Percentiles rank a stretch among this genome's conserved stretches.
Conservation (phyloP, 2,888 invertebrate genomes). For the Patella ulyssiponensis region DNA sequence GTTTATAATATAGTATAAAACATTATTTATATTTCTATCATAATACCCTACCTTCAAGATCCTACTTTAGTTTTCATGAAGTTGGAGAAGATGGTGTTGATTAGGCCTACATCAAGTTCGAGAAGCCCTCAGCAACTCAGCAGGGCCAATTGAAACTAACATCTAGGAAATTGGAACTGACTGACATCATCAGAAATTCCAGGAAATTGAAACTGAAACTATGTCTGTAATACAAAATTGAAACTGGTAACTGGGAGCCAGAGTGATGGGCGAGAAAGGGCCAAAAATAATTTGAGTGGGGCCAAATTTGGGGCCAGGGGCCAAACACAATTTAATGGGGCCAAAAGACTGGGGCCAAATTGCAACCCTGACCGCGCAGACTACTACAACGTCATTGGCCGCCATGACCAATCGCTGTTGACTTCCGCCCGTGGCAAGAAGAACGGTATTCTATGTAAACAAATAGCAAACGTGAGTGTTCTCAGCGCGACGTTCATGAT, state of each 20-base stretch:
- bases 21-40: slow-evolving; percentile 15
- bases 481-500: no score
- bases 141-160: no score
- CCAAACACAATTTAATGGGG: slow-evolving; percentile 19
- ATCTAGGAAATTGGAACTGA: no score
- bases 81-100: slow-evolving; percentile 18
- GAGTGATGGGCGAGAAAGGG: neutral
- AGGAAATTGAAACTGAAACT: slow-evolving; percentile 6
- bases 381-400: no score
- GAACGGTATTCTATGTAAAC: no score
- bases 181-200: neutral
- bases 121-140: neutral
- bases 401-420: no score
- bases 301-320: slow-evolving; percentile 17
- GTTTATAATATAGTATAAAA: slow-evolving; percentile 14
- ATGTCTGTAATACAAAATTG: slow-evolving; percentile 16
- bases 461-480: no score
- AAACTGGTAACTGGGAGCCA: slow-evolving; percentile 12
- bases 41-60: slow-evolving; percentile 17
- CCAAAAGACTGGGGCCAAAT: neutral
- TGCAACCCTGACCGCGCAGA: no score
- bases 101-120: slow-evolving; percentile 13
- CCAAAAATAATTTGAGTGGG: slow-evolving; percentile 14
- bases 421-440: no score
- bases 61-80: slow-evolving; percentile 16